These are phyloP conservation scores for Drosophila mercatorum DNA, from an alignment of 2,888 invertebrate genomes.

Conservation along the genomic window DNA sequence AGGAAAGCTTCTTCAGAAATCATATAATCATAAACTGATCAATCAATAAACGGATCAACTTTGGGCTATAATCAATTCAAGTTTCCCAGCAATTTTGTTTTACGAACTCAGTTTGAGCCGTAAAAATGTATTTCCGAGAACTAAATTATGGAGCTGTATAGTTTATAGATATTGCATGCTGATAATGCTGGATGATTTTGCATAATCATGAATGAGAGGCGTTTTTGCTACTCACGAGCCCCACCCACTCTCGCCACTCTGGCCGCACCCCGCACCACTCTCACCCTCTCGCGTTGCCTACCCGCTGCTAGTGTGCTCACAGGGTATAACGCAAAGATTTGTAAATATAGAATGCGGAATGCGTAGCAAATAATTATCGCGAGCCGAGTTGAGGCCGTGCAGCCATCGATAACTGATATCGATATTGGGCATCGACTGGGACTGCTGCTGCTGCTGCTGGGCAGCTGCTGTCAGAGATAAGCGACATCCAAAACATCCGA, in stretches of 20 bases:
- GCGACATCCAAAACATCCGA: constrained; percentile 30
- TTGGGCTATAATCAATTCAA: neutral
- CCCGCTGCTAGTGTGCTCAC: neutral
- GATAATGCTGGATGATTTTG: constrained; percentile 3
- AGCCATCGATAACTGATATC: constrained; percentile 37
- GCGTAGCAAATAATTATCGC: constrained; percentile 36
- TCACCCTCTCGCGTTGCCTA: neutral
- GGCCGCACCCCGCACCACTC: too few relatives aligned
- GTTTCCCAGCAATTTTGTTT: neutral
- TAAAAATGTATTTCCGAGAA: neutral
- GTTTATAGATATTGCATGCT: neutral
- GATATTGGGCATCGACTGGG: constrained; percentile 20
- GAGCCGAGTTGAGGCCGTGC: constrained; percentile 11
- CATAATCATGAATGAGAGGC: neutral
- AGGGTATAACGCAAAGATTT: constrained; percentile 4
- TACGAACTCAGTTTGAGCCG: neutral
- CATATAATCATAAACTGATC: constrained; percentile 3
- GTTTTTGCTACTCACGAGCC: neutral
- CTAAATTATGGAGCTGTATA: neutral
- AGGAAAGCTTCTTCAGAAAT: neutral
- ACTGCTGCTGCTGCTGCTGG: constrained; percentile 29
- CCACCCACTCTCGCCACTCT: neutral
- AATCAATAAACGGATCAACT: neutral
- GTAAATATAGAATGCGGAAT: constrained; percentile 35
- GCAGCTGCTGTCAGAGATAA: constrained; percentile 33